phyloP scores from a whole-genome alignment of 2,113 vertebrate genomes.

The Bostrychus sinensis region DNA sequence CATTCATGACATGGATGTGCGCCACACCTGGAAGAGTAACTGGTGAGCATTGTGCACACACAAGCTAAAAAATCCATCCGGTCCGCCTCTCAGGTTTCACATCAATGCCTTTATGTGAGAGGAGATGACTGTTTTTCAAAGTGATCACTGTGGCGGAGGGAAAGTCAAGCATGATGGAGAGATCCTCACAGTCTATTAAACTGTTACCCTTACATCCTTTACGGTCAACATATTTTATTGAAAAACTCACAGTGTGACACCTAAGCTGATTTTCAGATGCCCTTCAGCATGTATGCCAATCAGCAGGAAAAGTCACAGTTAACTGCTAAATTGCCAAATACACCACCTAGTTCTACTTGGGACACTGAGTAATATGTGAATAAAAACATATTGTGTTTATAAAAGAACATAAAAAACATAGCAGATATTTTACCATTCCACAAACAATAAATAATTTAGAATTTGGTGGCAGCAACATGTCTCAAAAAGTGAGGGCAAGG shows the following conservation, averaged over 20 bases:
- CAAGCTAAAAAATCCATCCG: not conserved
- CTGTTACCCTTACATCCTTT: constrained; percentile 4
- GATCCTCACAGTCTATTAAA: constrained; percentile 7
- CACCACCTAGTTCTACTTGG: not conserved
- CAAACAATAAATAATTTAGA: too few relatives aligned
- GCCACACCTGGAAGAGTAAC: constrained; percentile 98
- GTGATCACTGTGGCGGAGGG: not conserved
- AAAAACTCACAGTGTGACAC: not conserved
- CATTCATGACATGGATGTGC: constrained; percentile 92
- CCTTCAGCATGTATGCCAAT: not conserved
- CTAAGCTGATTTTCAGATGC: not conserved
- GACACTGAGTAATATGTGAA: too few relatives aligned
- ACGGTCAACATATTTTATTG: constrained; percentile 6
- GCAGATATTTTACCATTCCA: too few relatives aligned
- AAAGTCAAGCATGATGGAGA: constrained; percentile 6
- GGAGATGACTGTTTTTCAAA: constrained; percentile 1
- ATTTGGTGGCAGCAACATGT: too few relatives aligned
- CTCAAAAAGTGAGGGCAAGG: too few relatives aligned
- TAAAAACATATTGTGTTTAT: too few relatives aligned
- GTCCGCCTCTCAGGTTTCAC: not conserved
- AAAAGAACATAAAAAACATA: too few relatives aligned
- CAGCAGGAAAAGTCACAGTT: not conserved
- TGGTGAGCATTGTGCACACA: constrained; percentile 79
- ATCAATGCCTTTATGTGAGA: not conserved
- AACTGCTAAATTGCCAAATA: constrained; percentile 4